These are phyloP conservation scores for Noturus placidus DNA, from an alignment of 2,113 vertebrate species.

Conservation along the genomic window DNA sequence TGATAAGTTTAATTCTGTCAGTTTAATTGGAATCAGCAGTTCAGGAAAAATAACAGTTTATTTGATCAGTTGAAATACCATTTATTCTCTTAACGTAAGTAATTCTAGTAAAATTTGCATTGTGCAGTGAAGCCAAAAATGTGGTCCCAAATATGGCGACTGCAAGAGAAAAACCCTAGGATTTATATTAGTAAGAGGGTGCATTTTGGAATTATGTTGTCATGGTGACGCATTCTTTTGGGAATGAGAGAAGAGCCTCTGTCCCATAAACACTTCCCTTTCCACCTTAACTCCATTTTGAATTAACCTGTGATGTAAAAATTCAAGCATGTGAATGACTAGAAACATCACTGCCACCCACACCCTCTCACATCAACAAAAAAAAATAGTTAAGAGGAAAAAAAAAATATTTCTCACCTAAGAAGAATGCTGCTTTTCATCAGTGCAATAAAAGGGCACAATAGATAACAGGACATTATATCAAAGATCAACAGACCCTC, in stretches of 20 bases:
- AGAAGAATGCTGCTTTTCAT: constrained; percentile 15
- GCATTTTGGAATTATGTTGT: constrained; percentile 45
- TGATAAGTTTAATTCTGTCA: neutral
- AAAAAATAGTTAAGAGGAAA: neutral
- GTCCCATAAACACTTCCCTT: neutral
- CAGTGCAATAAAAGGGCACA: neutral
- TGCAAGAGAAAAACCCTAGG: neutral
- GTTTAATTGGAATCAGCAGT: neutral
- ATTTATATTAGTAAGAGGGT: constrained; percentile 33
- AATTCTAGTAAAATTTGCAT: neutral
- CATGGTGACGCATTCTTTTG: constrained; percentile 44
- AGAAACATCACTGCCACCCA: constrained; percentile 19
- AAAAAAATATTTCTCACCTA: neutral
- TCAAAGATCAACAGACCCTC: neutral
- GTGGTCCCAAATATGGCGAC: neutral
- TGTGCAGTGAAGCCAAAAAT: neutral
- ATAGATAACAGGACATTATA: neutral
- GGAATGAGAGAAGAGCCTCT: neutral
- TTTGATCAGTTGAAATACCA: neutral
- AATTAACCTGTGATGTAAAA: constrained; percentile 33
- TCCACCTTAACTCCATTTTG: constrained; percentile 26
- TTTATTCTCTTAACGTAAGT: neutral
- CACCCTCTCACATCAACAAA: neutral
- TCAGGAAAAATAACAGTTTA: neutral
- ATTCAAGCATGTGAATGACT: constrained; percentile 38